Percentiles rank a stretch among this genome's conserved stretches.
These are phyloP conservation scores for Astropecten irregularis DNA, from an alignment of 53 echinoderm and acorn worm genomes.

Conservation along the genomic window DNA sequence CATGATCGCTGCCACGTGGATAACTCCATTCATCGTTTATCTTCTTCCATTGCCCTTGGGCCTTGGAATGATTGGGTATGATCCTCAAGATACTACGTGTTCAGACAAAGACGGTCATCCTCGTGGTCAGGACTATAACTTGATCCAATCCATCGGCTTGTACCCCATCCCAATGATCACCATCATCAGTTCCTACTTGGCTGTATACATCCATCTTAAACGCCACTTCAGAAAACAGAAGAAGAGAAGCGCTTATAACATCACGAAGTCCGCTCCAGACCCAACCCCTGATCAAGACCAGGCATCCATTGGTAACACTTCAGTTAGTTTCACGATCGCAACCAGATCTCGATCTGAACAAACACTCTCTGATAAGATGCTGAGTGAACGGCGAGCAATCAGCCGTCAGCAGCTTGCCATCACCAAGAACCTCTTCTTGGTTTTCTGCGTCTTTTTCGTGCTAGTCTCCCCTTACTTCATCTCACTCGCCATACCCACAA, in stretches of 20 bases:
- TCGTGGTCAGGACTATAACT: constrained; percentile 33
- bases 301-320: background rate
- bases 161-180: constrained; percentile 40
- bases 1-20: constrained; percentile 48
- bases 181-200: constrained; percentile 60
- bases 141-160: constrained; percentile 22
- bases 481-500: constrained; percentile 26
- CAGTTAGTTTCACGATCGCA: background rate
- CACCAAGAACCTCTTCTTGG: constrained; percentile 53
- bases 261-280: background rate
- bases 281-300: background rate
- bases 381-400: background rate
- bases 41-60: constrained; percentile 21
- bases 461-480: constrained; percentile 54
- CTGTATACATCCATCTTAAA: constrained; percentile 58
- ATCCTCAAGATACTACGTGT: constrained; percentile 24
- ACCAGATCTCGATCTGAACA: no score
- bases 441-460: constrained; percentile 42
- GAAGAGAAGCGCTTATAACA: background rate
- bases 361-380: no score
- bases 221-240: constrained; percentile 49
- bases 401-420: constrained; percentile 52
- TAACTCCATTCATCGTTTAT: constrained; percentile 6
- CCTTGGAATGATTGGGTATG: constrained; percentile 25
- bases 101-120: constrained; percentile 21